Evolutionary conservation across 2,888 invertebrate genomes (phyloP).

Genomic region (Nasonia oneida): DNA sequence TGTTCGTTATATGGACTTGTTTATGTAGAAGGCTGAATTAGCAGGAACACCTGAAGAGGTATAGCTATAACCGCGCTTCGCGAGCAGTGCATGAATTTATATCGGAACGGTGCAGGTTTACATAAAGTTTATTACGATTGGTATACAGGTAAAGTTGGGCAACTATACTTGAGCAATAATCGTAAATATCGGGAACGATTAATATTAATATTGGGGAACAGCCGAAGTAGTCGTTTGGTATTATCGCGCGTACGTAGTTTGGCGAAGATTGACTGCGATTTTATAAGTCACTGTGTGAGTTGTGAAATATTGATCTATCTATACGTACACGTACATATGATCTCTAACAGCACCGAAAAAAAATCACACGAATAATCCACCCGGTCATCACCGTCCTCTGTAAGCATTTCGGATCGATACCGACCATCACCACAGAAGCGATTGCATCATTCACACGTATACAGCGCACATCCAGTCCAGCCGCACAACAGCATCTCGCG

Average conservation of each 20-base stretch:
- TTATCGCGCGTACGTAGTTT: neutral
- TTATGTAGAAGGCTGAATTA: neutral
- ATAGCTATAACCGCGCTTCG: neutral
- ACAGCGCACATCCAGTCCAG: neutral
- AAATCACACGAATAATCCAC: neutral
- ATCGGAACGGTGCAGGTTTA: neutral
- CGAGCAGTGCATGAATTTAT: neutral
- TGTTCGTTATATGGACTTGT: neutral
- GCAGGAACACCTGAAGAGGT: neutral
- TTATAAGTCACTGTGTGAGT: neutral
- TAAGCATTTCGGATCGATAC: constrained; percentile 4
- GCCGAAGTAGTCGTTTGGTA: neutral
- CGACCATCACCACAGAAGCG: neutral
- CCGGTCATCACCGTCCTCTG: neutral
- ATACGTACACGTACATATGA: too few relatives aligned
- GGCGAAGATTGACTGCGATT: neutral
- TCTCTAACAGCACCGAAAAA: neutral
- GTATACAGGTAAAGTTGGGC: neutral
- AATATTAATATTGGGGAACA: neutral
- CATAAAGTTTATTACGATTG: neutral
- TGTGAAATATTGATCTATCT: too few relatives aligned
- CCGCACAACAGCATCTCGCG: neutral
- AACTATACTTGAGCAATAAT: constrained; percentile 1
- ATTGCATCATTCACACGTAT: neutral
- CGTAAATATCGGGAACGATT: neutral